Conservation (phyloP, 2,797 vertebrate genomes). For the Halcyon smyrnensis region DNA sequence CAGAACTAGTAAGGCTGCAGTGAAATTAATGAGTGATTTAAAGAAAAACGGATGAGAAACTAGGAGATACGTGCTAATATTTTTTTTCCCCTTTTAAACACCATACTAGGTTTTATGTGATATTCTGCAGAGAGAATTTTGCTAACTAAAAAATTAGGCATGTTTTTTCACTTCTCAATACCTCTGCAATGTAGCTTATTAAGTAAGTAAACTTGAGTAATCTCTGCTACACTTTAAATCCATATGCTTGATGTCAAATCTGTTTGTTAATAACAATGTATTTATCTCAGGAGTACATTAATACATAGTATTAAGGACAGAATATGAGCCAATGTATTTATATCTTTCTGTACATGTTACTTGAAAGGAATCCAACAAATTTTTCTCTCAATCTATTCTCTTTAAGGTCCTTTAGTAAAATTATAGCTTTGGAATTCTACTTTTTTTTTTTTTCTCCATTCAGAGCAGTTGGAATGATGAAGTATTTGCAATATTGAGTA, state of each 20-base stretch:
- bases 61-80: not conserved
- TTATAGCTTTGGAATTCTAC: not conserved
- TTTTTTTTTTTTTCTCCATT: not conserved
- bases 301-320: not conserved
- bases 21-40: not conserved
- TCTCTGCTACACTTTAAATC: not conserved
- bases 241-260: not conserved
- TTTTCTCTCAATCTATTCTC: not conserved
- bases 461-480: not conserved
- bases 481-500: slow-evolving; percentile 6
- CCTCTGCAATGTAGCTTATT: not conserved
- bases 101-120: not conserved
- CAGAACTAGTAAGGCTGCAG: not conserved
- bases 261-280: not conserved
- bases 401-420: not conserved
- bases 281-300: not conserved
- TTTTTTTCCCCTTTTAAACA: not conserved
- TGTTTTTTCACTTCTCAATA: not conserved
- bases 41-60: not conserved
- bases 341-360: not conserved
- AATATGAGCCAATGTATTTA: not conserved
- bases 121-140: not conserved
- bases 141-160: not conserved
- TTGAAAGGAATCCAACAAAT: slow-evolving; percentile 13
- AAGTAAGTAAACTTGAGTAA: not conserved